Evolutionary conservation across 2,113 vertebrate genomes (phyloP), one percentile per base, ranked within the genome.

Genomic region (Empidonax alnorum): DNA sequence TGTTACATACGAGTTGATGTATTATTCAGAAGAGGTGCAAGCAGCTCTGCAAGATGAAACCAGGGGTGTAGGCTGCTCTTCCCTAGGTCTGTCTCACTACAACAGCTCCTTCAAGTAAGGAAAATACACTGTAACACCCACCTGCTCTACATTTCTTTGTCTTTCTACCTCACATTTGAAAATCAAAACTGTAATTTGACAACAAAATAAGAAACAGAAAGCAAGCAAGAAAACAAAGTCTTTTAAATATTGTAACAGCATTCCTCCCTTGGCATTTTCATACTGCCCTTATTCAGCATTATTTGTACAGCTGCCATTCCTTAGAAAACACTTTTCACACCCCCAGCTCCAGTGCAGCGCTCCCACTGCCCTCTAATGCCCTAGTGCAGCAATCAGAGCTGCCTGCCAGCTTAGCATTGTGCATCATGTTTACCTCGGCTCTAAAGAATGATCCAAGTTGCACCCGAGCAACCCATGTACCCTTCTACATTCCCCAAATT

Each of bases 381-480:
- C 53, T n/a, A 12, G 35, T 65, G 44, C 47, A 73, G 53, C 53
- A 62, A 46, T 28, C 23, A 56, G 35, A 93, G 55, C 49, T 74
- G 49, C 73, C 23, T 47, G 50, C 16, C 44, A 81, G 33, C 68
- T 49, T 7, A 47, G 27, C 18, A 86, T 30, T 18, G 11, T 2
- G 4, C 28, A 62, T 58, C 14, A 7, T 2, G 6, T 58, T 72
- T 35, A 59, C 30, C 68, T 41, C 59, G 37, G 44, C 49, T 63
- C 53, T 73, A 55, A 55, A 63, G 28, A 65, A 78, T 3, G 6
- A 90, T 8, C 33, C 6, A 1, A 68, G 25, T 22, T 67, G n/a
- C 1, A 0, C 62, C 35, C 65, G 44, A 72, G 44, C 53, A 52
- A 67, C 6, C 3, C 0, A 27, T 3, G 5, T 14, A 63, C 10